Conservation (phyloP, 1,140 invertebrate species). For the Calliphora vicina region DNA sequence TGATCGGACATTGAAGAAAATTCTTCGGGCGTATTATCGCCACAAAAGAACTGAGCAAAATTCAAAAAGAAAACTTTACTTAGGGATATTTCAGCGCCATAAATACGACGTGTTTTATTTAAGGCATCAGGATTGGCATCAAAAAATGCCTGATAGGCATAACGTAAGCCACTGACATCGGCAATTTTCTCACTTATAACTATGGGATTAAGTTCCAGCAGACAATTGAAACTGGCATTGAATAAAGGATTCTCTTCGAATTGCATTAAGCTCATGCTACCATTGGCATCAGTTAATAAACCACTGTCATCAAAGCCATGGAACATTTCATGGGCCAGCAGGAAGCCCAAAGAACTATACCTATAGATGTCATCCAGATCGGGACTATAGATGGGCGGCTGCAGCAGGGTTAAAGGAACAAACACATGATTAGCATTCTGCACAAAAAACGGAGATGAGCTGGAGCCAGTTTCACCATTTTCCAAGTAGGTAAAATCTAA, state of each 20-base stretch:
- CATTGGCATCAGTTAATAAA: conserved; percentile 39
- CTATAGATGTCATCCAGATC: conserved; percentile 51
- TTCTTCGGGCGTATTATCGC: background rate
- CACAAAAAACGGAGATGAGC: conserved; percentile 48
- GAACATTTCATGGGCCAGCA: conserved; percentile 51
- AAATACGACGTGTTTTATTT: background rate
- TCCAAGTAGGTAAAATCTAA: conserved; percentile 24
- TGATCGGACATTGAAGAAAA: conserved; percentile 42
- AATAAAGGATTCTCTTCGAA: conserved; percentile 25
- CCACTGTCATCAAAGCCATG: conserved; percentile 48
- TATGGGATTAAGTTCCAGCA: conserved; percentile 42
- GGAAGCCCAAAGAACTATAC: conserved; percentile 50
- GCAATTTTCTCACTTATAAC: conserved; percentile 49
- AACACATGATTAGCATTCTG: conserved; percentile 46
- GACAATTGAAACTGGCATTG: conserved; percentile 40
- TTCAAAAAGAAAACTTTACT: conserved; percentile 51
- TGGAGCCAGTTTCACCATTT: conserved; percentile 39
- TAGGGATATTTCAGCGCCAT: conserved; percentile 28
- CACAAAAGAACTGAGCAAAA: conserved; percentile 55
- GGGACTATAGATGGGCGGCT: conserved; percentile 45
- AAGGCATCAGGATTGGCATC: background rate
- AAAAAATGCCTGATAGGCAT: conserved; percentile 49
- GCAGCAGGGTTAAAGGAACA: conserved; percentile 48
- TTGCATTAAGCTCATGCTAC: conserved; percentile 35
- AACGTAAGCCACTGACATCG: conserved; percentile 47